Base-by-base conservation (phyloP, 2,113 vertebrate species). In the Nycticryphes semicollaris region DNA sequence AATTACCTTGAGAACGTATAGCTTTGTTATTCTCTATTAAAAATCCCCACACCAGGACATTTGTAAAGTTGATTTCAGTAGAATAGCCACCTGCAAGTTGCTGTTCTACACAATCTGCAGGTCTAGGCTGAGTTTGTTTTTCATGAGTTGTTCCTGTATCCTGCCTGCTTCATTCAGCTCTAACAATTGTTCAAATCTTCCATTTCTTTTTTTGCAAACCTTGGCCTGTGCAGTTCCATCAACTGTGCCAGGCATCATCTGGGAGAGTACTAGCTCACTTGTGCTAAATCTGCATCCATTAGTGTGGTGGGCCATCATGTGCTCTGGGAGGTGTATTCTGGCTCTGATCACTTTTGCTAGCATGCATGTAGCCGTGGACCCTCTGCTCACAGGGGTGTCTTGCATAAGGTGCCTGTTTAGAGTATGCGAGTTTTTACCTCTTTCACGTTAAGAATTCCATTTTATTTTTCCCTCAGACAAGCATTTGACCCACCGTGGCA, bases 21-120 rank as follows among this genome's bases (percentile, higher is more conserved):
- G 24, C 12, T 90, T 86, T 74, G n/a, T 50, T 69, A 8, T 84
- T 12, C 60, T 85, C 21, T 74, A 2, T 75, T 60, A 25, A 79
- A 68, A 19, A 16, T 0, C 0, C 14, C 9, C 35, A 70, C 5
- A 60, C 9, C 3, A 1, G 0, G 37, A 28, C 1, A 0, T 41
- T 41, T 14, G 45, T 59, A 60, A 47, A 73, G 23, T 23, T 67
- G 27, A 10, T 82, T 82, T 90, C 56, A 66, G 84, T 56, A 79
- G 23, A 75, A 47, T 7, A 53, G 37, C 33, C 16, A 25, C 13
- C 30, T 69, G 47, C 37, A 30, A 30, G 35, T 53, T 85, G 45
- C 72, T 73, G 35, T 48, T 84, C 31, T 9, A 9, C 22, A 22
- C 18, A 18, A 73, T 51, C 31, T 48, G n/a, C 13, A 37, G 30